Percentiles rank a stretch among this genome's conserved stretches.
phyloP scores from a whole-genome alignment of 2,113 vertebrate species.

The Nettapus auritus region DNA sequence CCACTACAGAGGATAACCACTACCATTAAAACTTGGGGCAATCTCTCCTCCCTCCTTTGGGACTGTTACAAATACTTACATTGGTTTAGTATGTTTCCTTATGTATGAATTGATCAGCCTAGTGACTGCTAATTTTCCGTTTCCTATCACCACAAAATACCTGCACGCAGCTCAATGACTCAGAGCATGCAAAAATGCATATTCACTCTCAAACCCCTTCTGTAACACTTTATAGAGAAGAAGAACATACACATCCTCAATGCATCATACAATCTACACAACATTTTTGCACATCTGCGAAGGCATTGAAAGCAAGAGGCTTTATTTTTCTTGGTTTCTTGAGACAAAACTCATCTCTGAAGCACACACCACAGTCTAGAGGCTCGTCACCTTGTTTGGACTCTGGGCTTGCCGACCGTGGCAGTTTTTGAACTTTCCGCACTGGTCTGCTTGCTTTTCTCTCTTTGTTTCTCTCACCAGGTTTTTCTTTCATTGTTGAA shows the following conservation, averaged over 20 bases:
- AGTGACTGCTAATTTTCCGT: no score
- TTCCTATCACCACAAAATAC: not conserved
- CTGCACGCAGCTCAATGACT: not conserved
- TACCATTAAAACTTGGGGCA: not conserved
- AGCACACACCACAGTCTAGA: not conserved
- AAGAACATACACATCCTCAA: not conserved
- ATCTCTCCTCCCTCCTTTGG: not conserved
- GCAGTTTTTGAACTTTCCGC: conserved; percentile 87
- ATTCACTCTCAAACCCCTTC: not conserved
- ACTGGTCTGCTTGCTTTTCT: conserved; percentile 84
- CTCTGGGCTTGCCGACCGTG: conserved; percentile 77
- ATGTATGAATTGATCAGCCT: not conserved
- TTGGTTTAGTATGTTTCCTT: not conserved
- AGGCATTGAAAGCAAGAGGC: not conserved
- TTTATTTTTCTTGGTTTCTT: not conserved
- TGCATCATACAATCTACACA: not conserved
- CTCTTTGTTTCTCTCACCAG: conserved; percentile 79
- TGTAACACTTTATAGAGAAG: not conserved
- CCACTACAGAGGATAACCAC: not conserved
- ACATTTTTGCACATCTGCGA: not conserved
- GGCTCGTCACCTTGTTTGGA: conserved; percentile 83
- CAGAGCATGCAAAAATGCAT: not conserved
- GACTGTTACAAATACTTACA: not conserved
- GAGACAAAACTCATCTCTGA: not conserved
- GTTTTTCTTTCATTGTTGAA: conserved; percentile 69